Evolutionary conservation across 2,113 vertebrate species (phyloP).

Genomic region (Nesoenas mayeri): DNA sequence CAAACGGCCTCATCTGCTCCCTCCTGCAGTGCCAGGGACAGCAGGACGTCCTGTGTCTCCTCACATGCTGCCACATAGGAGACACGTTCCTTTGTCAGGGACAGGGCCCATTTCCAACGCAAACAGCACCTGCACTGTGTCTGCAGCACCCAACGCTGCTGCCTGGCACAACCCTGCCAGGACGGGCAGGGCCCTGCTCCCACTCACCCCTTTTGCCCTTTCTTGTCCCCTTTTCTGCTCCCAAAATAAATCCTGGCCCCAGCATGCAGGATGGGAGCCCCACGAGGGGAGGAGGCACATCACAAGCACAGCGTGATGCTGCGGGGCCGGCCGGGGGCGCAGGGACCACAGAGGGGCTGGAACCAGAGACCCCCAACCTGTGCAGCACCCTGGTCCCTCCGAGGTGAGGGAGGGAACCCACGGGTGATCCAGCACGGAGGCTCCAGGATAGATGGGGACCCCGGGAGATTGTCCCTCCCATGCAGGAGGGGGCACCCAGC

Average conservation of each 20-base stretch:
- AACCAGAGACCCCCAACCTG: too few relatives aligned
- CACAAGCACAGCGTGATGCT: too few relatives aligned
- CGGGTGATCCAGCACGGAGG: neutral
- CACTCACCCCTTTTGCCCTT: neutral
- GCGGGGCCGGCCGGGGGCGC: too few relatives aligned
- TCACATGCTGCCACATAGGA: neutral
- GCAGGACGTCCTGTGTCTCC: neutral
- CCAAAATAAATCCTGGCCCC: neutral
- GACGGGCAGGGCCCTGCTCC: neutral
- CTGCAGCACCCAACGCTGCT: accelerated
- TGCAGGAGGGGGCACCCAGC: accelerated
- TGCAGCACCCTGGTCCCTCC: neutral
- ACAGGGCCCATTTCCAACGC: neutral
- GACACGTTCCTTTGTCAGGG: neutral
- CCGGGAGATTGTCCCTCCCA: accelerated
- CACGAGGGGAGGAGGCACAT: accelerated
- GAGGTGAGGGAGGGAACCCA: neutral
- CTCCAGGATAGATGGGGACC: neutral
- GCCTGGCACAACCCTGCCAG: neutral
- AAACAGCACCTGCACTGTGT: too few relatives aligned
- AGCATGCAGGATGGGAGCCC: neutral
- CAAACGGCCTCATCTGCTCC: too few relatives aligned
- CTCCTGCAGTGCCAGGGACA: accelerated
- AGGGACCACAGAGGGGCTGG: too few relatives aligned
- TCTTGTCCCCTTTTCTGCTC: neutral